phyloP scores from a whole-genome alignment of 1,140 invertebrate species.

The Drosophila erecta region DNA sequence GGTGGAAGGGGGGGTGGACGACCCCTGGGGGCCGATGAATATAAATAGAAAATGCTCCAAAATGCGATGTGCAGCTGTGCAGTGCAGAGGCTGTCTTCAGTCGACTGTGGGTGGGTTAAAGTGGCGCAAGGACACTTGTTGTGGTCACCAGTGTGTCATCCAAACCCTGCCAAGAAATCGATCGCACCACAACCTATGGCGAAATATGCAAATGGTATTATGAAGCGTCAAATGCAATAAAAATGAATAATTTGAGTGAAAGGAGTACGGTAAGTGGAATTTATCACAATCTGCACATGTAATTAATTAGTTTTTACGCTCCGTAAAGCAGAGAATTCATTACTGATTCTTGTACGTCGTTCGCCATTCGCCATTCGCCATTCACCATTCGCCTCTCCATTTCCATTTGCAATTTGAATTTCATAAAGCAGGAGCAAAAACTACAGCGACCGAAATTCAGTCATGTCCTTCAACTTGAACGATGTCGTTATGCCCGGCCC shows the following conservation, averaged over 20 bases:
- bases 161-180: constrained; percentile 41
- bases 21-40: constrained; percentile 41
- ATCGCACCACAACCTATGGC: constrained; percentile 26
- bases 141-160: constrained; percentile 29
- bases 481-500: constrained; percentile 34
- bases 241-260: constrained; percentile 38
- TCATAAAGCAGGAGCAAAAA: constrained; percentile 66
- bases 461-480: constrained; percentile 75
- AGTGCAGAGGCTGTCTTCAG: constrained; percentile 9
- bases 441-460: constrained; percentile 37
- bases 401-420: constrained; percentile 67
- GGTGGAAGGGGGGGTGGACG: background rate
- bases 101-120: constrained; percentile 27
- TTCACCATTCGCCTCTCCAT: constrained; percentile 34
- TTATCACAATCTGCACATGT: constrained; percentile 77
- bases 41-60: constrained; percentile 73
- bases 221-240: constrained; percentile 30
- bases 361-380: background rate
- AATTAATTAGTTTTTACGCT: constrained; percentile 74
- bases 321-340: constrained; percentile 36
- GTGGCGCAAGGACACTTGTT: constrained; percentile 72
- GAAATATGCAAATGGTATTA: constrained; percentile 29
- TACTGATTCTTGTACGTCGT: constrained; percentile 28
- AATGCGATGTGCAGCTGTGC: constrained; percentile 42
- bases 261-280: constrained; percentile 36